Evolutionary conservation across 1,140 invertebrate genomes (phyloP), one percentile per base, ranked within the genome.

Genomic region (Carposina sasakii): DNA sequence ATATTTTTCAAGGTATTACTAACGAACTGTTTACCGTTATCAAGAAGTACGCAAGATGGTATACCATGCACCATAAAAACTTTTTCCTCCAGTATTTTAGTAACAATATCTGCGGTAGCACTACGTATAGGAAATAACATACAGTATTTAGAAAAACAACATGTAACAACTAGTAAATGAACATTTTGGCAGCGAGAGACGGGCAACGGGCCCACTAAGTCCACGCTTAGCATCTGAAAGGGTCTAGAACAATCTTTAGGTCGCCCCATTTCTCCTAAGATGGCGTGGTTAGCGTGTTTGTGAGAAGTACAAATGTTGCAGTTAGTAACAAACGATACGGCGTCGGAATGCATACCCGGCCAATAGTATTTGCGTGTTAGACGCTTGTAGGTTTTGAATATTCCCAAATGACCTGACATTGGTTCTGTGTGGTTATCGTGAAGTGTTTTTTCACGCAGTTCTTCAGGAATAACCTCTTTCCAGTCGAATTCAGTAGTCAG

Each of bases 321-420:
- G n/a, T n/a, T n/a, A n/a, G n/a, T n/a, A n/a, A n/a, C n/a, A n/a
- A n/a, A n/a, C n/a, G n/a, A n/a, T n/a, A n/a, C n/a, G n/a, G n/a
- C n/a, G n/a, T n/a, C n/a, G n/a, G n/a, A n/a, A n/a, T n/a, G n/a
- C n/a, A n/a, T n/a, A n/a, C n/a, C n/a, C n/a, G n/a, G n/a, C n/a
- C n/a, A n/a, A n/a, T n/a, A n/a, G n/a, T n/a, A n/a, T n/a, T n/a
- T n/a, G n/a, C n/a, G 31, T 0, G 30, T 13, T 6, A 67, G 21
- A 9, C 64, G 28, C 28, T 46, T 42, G 20, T 54, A 62, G 0
- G 76, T 77, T 42, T 79, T 81, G 12, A 67, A 63, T 0, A 67
- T 43, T 0, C 71, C 77, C 0, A 70, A 30, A 48, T 83, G 71
- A 1, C 67, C 71, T 15, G 73, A 47, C 0, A 44, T 60, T 6